Base-by-base conservation (phyloP, 2,113 vertebrate species). In the Trogon melanurus region DNA sequence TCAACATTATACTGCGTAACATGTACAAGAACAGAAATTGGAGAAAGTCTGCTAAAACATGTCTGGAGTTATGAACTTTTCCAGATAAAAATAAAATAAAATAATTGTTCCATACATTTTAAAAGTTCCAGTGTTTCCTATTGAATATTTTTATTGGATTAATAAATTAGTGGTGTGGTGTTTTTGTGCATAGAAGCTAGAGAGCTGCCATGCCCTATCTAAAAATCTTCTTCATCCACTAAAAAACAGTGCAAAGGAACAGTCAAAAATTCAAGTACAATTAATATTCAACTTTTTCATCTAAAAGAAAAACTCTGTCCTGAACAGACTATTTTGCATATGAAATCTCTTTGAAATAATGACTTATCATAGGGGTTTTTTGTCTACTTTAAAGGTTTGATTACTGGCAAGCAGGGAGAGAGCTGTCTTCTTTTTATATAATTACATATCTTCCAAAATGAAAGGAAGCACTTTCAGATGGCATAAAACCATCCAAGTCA, bases 371-470 rank as follows among this genome's bases (percentile, higher is more conserved):
- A 17, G 23, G 0, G 53, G 72, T 85, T 82, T 88, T 78, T 89
- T 56, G 45, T 48, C 91, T 79, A 69, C 41, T 88, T 92, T 74
- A 95, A 91, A 64, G 62, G 66, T 79, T 85, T 87, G 44, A 94
- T 75, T 75, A 92, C 73, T 75, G 72, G 73, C 34, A 82, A 75
- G 57, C 53, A 57, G 14, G 11, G 27, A 91, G 51, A 87, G 84
- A 82, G 48, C 27, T 50, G 61, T 18, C 76, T 67, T 85, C 64
- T 61, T 85, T 86, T 51, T 44, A 66, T 22, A 4, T 61, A 93
- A 90, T 86, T 65, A 45, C 41, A 9, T 61, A 67, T 47, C 41
- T 82, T 91, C 69, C 70, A 81, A 79, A 92, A 82, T 41, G 48
- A 70, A 91, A 71, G 53, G 34, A 62, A 87, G 73, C 21, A 44